These are phyloP conservation scores for Illadopsis cleaveri DNA, from an alignment of 2,113 vertebrate genomes.

Conservation along the genomic window DNA sequence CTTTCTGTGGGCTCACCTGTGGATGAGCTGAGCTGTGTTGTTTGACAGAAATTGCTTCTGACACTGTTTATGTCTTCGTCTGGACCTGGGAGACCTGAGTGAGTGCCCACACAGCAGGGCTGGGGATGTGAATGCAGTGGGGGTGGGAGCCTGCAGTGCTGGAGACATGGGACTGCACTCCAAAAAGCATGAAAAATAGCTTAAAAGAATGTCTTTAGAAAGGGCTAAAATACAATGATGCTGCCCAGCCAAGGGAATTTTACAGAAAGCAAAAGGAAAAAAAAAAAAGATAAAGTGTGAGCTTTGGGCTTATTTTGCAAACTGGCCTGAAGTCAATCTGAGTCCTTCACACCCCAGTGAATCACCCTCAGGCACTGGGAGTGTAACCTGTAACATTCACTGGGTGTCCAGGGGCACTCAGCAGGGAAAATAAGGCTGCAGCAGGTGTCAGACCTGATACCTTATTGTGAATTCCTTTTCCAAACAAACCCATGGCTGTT, in stretches of 20 bases:
- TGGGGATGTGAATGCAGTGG: neutral
- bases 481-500: neutral
- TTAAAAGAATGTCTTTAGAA: neutral
- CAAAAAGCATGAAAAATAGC: neutral
- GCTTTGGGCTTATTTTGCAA: neutral
- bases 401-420: fast-evolving
- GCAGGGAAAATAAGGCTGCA: neutral
- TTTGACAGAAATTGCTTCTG: neutral
- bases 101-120: neutral
- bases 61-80: neutral
- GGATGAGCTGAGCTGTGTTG: neutral
- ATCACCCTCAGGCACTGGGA: fast-evolving
- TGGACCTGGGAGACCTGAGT: neutral
- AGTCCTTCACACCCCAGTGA: neutral
- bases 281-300: neutral
- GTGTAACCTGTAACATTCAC: neutral
- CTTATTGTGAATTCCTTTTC: neutral
- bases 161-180: neutral
- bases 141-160: neutral
- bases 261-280: neutral
- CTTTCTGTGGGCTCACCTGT: neutral
- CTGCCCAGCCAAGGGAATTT: neutral
- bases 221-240: neutral
- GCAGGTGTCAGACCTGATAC: neutral
- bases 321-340: neutral